phyloP scores from a whole-genome alignment of 2,113 vertebrate species.

The Megaceryle torquata region DNA sequence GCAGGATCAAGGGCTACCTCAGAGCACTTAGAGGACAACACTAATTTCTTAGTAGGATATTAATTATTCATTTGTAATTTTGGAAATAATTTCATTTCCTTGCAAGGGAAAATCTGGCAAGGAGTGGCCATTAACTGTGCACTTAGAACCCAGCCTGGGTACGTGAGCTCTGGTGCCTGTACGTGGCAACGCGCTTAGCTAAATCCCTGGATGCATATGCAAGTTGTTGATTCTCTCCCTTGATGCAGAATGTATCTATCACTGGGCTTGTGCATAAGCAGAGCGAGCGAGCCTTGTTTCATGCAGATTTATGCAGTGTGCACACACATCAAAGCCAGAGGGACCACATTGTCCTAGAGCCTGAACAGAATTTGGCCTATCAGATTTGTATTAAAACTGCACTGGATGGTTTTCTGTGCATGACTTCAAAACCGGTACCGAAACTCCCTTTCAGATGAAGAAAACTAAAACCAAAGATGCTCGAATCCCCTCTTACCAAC shows the following conservation, averaged over 20 bases:
- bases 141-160: neutral
- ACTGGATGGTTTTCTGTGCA: neutral
- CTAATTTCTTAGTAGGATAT: neutral
- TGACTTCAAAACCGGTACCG: neutral
- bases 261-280: neutral
- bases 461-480: neutral
- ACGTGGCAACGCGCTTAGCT: neutral
- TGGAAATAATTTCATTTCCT: neutral
- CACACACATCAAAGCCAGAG: neutral
- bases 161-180: neutral
- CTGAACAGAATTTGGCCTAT: neutral
- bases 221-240: neutral
- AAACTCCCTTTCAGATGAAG: neutral
- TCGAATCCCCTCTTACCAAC: neutral
- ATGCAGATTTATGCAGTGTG: neutral
- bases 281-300: neutral
- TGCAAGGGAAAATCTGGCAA: neutral
- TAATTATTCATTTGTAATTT: conserved; percentile 20
- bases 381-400: neutral
- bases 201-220: neutral
- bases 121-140: neutral
- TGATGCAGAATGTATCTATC: neutral
- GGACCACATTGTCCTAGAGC: neutral
- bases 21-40: neutral
- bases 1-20: neutral